Percentiles rank a stretch among this genome's conserved stretches.
phyloP scores from a whole-genome alignment of 2,797 vertebrate genomes.

The Bradypodion pumilum region DNA sequence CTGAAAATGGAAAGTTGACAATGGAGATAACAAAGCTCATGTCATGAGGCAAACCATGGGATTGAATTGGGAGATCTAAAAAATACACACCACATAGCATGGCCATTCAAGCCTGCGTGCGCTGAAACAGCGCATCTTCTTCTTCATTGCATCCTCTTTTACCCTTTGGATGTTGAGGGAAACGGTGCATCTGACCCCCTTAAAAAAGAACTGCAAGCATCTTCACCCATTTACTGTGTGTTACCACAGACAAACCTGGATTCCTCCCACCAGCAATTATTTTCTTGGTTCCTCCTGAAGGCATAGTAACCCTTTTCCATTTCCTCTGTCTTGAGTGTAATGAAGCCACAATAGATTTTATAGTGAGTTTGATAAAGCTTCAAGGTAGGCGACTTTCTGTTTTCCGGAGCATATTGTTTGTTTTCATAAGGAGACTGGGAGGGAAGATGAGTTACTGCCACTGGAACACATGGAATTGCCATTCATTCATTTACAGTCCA shows the following conservation, averaged over 20 bases:
- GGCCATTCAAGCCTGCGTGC: not conserved
- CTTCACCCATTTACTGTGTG: not conserved
- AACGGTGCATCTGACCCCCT: not conserved
- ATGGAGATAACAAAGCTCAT: not conserved
- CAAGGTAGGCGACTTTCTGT: constrained; percentile 16
- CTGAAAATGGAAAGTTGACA: not conserved
- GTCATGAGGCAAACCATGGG: too few species aligned
- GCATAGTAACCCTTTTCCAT: not conserved
- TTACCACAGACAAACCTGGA: not conserved
- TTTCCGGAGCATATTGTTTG: constrained; percentile 51
- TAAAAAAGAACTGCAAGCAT: not conserved
- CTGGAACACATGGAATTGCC: constrained; percentile 56
- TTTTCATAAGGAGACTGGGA: constrained; percentile 33
- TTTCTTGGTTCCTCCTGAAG: not conserved
- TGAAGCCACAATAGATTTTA: constrained; percentile 10
- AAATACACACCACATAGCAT: not conserved
- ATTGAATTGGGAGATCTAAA: not conserved
- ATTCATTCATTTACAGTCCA: constrained; percentile 52
- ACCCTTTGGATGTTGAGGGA: too few species aligned
- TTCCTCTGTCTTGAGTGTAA: constrained; percentile 13
- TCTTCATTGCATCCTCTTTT: too few species aligned
- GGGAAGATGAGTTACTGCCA: constrained; percentile 58
- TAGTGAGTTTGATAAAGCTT: not conserved
- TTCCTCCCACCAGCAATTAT: not conserved
- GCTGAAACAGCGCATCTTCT: too few species aligned